phyloP scores from a whole-genome alignment of 2,888 invertebrate genomes.

The Baronia brevicornis region DNA sequence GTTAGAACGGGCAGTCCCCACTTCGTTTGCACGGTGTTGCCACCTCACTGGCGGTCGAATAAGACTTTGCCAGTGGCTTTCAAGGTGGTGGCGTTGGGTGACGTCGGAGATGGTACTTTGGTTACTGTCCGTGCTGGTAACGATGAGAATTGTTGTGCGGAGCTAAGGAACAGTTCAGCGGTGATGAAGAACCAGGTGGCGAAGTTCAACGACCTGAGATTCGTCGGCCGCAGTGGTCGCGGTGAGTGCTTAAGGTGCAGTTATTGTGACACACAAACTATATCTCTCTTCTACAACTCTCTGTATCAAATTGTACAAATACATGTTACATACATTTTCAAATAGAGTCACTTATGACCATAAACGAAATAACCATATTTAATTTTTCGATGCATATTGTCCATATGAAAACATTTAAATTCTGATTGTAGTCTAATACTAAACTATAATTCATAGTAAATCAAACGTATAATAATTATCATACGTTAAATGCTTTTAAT shows the following conservation, averaged over 20 bases:
- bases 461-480: no score
- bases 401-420: no score
- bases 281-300: no score
- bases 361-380: no score
- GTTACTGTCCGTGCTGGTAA: conserved; percentile 98
- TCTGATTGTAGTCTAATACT: no score
- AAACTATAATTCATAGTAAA: no score
- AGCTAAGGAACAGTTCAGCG: conserved; percentile 94
- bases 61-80: conserved; percentile 98
- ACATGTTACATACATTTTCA: no score
- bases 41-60: conserved; percentile 98
- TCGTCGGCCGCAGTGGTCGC: conserved; percentile 98
- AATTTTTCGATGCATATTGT: no score
- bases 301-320: no score
- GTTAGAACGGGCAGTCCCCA: conserved; percentile 95
- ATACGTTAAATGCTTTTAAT: no score
- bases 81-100: conserved; percentile 95
- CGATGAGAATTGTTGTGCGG: conserved; percentile 98
- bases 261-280: conserved; percentile 40
- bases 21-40: conserved; percentile 95
- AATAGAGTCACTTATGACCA: no score
- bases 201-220: conserved; percentile 98
- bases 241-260: conserved; percentile 85
- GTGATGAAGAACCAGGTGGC: conserved; percentile 99
- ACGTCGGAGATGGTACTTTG: conserved; percentile 96